Conservation (phyloP, 2,113 vertebrate species). For the Leucosticte australis region DNA sequence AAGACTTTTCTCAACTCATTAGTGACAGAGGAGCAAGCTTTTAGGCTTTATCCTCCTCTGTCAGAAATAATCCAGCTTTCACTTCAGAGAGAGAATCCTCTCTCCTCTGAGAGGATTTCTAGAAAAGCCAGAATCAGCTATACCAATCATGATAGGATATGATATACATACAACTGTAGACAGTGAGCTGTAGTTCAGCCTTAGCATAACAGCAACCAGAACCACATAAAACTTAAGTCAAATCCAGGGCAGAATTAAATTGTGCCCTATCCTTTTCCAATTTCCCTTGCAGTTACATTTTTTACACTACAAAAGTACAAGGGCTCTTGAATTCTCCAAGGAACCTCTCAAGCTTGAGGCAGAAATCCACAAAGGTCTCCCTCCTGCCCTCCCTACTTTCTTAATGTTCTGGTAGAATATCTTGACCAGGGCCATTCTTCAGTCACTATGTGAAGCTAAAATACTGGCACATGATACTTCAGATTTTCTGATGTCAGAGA, state of each 20-base stretch:
- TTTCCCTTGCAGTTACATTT: neutral
- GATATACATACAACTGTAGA: neutral
- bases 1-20: neutral
- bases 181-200: neutral
- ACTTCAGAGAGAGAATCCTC: neutral
- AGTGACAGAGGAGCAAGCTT: neutral
- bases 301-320: neutral
- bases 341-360: neutral
- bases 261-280: neutral
- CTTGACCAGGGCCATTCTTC: neutral
- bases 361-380: neutral
- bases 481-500: neutral
- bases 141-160: neutral
- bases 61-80: slow-evolving; percentile 28
- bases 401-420: neutral
- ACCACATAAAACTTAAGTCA: neutral
- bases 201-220: neutral
- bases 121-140: slow-evolving; percentile 20
- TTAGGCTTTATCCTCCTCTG: neutral
- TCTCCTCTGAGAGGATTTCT: neutral
- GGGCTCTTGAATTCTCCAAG: neutral
- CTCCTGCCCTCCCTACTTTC: neutral
- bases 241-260: neutral
- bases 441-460: neutral
- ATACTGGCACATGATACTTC: neutral